Percentiles rank a stretch among this genome's conserved stretches.
These are phyloP conservation scores for Laothoe populi DNA, from an alignment of 2,888 invertebrate genomes.

Conservation along the genomic window DNA sequence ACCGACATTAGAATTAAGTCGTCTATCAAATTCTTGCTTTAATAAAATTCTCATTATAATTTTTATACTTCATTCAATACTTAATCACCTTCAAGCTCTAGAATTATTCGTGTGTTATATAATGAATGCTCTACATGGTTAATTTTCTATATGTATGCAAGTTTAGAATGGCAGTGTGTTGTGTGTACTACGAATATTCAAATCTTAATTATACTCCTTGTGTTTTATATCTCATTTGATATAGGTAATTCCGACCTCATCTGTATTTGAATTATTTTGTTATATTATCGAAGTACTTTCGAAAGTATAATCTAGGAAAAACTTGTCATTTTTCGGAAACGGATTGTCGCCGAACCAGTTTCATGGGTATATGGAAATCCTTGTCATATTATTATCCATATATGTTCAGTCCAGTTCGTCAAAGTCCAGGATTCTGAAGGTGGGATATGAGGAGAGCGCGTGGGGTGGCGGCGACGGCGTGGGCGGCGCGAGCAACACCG, in stretches of 20 bases:
- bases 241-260: not conserved
- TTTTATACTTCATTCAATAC: not conserved
- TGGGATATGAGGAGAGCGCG: slow-evolving; percentile 54
- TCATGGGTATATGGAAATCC: not conserved
- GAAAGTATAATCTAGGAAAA: not conserved
- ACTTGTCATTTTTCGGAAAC: not conserved
- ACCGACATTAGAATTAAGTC: not conserved
- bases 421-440: slow-evolving; percentile 71
- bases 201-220: slow-evolving; percentile 11
- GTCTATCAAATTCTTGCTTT: not conserved
- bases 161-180: slow-evolving; percentile 64
- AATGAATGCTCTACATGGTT: slow-evolving; percentile 25
- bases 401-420: slow-evolving; percentile 73
- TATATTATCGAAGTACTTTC: not conserved
- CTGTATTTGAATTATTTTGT: not conserved
- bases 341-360: not conserved
- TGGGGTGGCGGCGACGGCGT: slow-evolving; percentile 72
- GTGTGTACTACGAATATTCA: slow-evolving; percentile 33
- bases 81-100: slow-evolving; percentile 15
- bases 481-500: slow-evolving; percentile 70
- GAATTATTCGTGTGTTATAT: slow-evolving; percentile 21
- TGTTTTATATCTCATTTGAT: not conserved
- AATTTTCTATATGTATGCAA: slow-evolving; percentile 43
- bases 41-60: not conserved
- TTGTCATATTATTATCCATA: not conserved